Conservation (phyloP, 1,140 invertebrate genomes). For the Drosophila truncata region DNA sequence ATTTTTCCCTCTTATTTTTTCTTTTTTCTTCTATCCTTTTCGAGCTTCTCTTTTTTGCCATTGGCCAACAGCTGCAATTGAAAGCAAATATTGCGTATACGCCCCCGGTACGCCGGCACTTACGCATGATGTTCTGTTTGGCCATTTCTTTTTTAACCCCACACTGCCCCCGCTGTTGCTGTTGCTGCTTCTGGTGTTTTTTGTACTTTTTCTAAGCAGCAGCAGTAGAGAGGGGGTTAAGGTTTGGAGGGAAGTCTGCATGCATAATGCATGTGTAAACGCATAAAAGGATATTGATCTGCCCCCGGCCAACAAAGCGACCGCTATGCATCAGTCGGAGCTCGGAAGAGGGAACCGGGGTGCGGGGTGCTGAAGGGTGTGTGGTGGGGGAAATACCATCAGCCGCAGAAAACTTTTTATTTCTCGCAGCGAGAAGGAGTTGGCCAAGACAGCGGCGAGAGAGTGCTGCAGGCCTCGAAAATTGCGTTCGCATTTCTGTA, state of each 20-base stretch:
- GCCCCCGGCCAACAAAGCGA: conserved; percentile 72
- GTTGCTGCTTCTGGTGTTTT: conserved; percentile 33
- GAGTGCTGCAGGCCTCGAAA: conserved; percentile 67
- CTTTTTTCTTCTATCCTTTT: conserved; percentile 6
- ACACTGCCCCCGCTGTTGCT: conserved; percentile 3
- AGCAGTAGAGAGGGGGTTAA: conserved; percentile 4
- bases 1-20: conserved; percentile 5
- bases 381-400: conserved; percentile 17
- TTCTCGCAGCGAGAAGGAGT: conserved; percentile 38
- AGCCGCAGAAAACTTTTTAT: conserved; percentile 68
- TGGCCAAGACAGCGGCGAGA: conserved; percentile 54
- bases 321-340: conserved; percentile 60
- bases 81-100: conserved; percentile 82
- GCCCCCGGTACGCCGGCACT: conserved; percentile 52
- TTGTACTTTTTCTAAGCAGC: conserved; percentile 76
- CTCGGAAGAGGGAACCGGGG: background rate
- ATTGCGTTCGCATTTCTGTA: conserved; percentile 65
- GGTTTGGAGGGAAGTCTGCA: conserved; percentile 37
- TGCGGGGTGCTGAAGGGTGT: conserved; percentile 5
- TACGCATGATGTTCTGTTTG: conserved; percentile 72
- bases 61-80: conserved; percentile 78
- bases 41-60: conserved; percentile 38
- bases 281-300: conserved; percentile 83
- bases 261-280: conserved; percentile 66
- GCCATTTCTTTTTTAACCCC: conserved; percentile 39